phyloP scores from a whole-genome alignment of 2,113 vertebrate species.

The Pholis gunnellus region DNA sequence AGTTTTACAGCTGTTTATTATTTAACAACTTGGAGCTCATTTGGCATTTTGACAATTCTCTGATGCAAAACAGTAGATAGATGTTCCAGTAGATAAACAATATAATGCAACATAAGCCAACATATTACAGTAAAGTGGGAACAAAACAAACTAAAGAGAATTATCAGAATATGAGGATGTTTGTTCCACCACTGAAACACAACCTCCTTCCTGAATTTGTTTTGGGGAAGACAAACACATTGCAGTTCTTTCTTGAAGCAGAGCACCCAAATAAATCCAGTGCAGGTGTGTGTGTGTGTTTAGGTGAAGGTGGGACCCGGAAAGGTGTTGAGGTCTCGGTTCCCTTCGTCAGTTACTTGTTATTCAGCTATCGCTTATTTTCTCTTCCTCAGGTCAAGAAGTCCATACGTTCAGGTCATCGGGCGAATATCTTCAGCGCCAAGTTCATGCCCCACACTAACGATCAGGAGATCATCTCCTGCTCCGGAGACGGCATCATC shows the following conservation, averaged over 20 bases:
- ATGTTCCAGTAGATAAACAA: too few relatives aligned
- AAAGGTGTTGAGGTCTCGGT: neutral
- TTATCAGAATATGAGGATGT: neutral
- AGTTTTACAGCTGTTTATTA: neutral
- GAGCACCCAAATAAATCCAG: neutral
- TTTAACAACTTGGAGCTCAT: neutral
- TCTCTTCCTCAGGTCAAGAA: constrained; percentile 89
- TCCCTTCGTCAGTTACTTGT: neutral
- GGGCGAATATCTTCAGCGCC: constrained; percentile 98
- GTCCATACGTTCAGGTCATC: constrained; percentile 96
- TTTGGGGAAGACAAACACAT: neutral
- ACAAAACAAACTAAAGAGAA: too few relatives aligned
- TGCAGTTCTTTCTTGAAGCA: neutral
- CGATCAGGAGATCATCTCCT: constrained; percentile 97
- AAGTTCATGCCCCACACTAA: constrained; percentile 98
- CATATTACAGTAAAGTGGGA: too few relatives aligned
- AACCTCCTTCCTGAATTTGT: neutral
- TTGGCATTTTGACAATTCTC: neutral
- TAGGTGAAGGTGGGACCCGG: neutral
- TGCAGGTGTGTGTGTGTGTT: neutral
- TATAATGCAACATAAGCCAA: too few relatives aligned
- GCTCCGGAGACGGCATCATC: constrained; percentile 98
- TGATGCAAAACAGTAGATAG: neutral
- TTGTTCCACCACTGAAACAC: neutral
- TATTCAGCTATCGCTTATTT: neutral